Evolutionary conservation across 1,140 invertebrate species (phyloP), one percentile per base, ranked within the genome.

Genomic region (Epicauta chinensis): DNA sequence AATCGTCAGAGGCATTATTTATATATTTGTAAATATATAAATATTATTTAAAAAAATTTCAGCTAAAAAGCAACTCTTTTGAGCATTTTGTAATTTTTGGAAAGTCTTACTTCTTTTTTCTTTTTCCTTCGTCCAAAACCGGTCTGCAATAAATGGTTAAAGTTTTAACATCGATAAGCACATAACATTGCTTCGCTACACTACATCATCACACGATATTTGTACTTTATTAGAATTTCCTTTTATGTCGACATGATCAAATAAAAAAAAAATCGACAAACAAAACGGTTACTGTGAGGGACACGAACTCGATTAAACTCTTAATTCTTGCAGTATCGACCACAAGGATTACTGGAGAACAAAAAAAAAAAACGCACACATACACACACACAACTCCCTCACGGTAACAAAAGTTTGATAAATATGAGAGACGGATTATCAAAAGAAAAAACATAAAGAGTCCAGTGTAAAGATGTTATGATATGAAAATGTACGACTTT

Each of bases 51-150:
- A 34, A 34, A 34, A 34, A 34, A 34, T 0, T 34, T 34, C 10
- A 34, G 32, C 64, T 62, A 67, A 66, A 59, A 70, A 70, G 68
- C 68, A 62, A 58, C 55, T 64, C 56, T 59, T 55, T 63, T 61
- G 62, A 64, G 62, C 60, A 62, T 63, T 62, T 63, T 57, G 64
- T 62, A 63, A 56, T 66, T n/a, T n/a, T n/a, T 55, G 62, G 58
- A 59, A 65, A 67, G 62, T 87, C 88, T 91, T 91, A 91, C 87
- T 90, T 90, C 87, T 89, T 90, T 90, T 87, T 91, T 89, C 84
- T 90, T 89, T 89, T 89, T 90, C 86, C 87, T 89, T 83, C 86
- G 86, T 86, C 87, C 87, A 86, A 85, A 87, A 85, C 82, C 83
- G 79, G 79, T 83, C 84, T 86, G 84, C 74, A 85, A 86, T 82